Percentiles rank a stretch among this genome's conserved stretches.
Evolutionary conservation across 2,888 invertebrate species (phyloP).

Genomic region (Drepana falcataria): DNA sequence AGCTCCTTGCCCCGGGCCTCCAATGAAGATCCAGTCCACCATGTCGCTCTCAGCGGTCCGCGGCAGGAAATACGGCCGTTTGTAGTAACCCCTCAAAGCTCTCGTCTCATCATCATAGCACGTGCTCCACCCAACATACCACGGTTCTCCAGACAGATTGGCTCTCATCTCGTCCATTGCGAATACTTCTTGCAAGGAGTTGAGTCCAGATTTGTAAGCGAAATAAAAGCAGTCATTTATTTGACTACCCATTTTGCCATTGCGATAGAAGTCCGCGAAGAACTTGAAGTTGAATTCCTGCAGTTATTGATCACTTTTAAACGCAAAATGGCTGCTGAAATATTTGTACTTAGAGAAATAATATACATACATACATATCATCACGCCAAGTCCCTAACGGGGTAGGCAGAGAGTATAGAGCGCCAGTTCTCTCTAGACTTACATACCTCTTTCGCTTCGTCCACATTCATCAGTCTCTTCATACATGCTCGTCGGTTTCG

Average conservation of each 20-base stretch:
- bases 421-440: too few relatives aligned
- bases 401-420: too few relatives aligned
- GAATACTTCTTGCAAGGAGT: conserved; percentile 87
- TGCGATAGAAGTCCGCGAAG: conserved; percentile 87
- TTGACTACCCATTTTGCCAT: conserved; percentile 70
- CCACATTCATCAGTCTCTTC: too few relatives aligned
- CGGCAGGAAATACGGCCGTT: conserved; percentile 93
- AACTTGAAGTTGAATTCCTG: conserved; percentile 88
- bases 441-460: too few relatives aligned
- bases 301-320: neutral
- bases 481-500: too few relatives aligned
- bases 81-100: conserved; percentile 86
- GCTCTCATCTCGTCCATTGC: conserved; percentile 87
- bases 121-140: conserved; percentile 94
- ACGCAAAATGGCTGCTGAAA: neutral
- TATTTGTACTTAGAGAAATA: too few relatives aligned
- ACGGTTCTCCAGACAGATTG: conserved; percentile 80
- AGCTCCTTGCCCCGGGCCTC: conserved; percentile 95
- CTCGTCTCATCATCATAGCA: conserved; percentile 91
- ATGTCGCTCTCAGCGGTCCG: conserved; percentile 90
- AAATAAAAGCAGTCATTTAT: conserved; percentile 92
- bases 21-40: conserved; percentile 98
- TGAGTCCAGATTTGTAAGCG: conserved; percentile 93
- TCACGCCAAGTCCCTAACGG: too few relatives aligned
- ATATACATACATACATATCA: too few relatives aligned